Evolutionary conservation across 2,113 vertebrate genomes (phyloP).

Genomic region (Ailuropoda melanoleuca): DNA sequence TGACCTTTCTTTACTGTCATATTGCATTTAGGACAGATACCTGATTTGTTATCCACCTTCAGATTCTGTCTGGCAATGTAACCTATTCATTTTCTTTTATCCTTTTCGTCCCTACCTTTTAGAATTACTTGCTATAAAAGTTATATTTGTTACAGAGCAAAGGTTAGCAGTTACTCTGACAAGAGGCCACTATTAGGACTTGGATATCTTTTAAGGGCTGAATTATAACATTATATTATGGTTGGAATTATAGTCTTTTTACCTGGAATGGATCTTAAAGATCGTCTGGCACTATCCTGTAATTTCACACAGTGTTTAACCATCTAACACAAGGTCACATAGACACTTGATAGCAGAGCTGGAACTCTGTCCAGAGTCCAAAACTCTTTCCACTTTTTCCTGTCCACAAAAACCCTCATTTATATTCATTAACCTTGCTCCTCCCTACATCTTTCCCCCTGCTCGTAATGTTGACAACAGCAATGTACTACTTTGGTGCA

Average conservation of each 20-base stretch:
- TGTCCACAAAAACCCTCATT: background rate
- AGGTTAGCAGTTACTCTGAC: constrained; percentile 52
- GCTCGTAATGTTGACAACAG: background rate
- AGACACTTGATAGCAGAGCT: background rate
- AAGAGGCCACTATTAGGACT: constrained; percentile 36
- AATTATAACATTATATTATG: constrained; percentile 49
- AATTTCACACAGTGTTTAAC: constrained; percentile 37
- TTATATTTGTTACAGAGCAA: constrained; percentile 43
- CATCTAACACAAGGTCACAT: background rate
- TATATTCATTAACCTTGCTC: background rate
- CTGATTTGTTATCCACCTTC: constrained; percentile 31
- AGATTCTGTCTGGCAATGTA: constrained; percentile 13
- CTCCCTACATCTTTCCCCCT: background rate
- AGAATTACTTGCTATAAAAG: constrained; percentile 48
- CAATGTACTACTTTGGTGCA: background rate
- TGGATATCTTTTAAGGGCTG: constrained; percentile 13
- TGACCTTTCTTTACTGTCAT: constrained; percentile 9
- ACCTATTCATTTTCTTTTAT: constrained; percentile 45
- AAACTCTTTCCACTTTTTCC: background rate
- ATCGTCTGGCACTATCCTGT: background rate
- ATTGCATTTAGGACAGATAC: background rate
- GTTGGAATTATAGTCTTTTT: constrained; percentile 54
- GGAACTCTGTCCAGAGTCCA: background rate
- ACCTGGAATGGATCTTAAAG: background rate
- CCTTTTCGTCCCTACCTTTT: background rate